phyloP scores from a whole-genome alignment of 2,888 invertebrate species.

The Noctuana brunneofusca region DNA sequence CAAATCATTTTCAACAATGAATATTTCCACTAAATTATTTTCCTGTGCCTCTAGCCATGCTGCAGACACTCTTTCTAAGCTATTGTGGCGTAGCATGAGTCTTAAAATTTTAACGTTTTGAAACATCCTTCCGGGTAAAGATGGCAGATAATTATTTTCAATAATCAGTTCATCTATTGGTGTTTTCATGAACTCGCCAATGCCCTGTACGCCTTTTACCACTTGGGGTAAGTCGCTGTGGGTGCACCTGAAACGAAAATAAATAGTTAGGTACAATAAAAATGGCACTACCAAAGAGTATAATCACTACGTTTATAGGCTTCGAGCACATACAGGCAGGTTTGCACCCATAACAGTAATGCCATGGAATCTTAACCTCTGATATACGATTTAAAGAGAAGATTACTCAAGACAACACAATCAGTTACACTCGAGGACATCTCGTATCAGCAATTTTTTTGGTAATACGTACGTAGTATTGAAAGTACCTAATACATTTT shows the following conservation, averaged over 20 bases:
- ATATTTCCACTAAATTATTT: slow-evolving; percentile 90
- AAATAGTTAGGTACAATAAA: no score
- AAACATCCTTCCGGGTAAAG: slow-evolving; percentile 92
- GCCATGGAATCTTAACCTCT: no score
- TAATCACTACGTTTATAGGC: neutral
- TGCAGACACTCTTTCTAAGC: slow-evolving; percentile 90
- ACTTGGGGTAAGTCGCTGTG: slow-evolving; percentile 93
- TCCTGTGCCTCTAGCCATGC: slow-evolving; percentile 92
- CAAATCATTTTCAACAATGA: slow-evolving; percentile 91
- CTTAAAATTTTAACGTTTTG: slow-evolving; percentile 89
- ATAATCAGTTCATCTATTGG: slow-evolving; percentile 93
- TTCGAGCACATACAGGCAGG: no score
- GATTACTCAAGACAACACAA: no score
- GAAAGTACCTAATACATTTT: no score
- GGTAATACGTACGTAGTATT: no score
- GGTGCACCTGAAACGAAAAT: slow-evolving; percentile 88
- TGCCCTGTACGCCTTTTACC: slow-evolving; percentile 87
- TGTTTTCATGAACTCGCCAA: slow-evolving; percentile 85
- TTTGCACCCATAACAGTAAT: no score
- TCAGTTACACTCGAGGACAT: no score
- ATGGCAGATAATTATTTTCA: slow-evolving; percentile 93
- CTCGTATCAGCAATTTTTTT: no score
- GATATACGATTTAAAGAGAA: no score
- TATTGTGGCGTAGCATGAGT: slow-evolving; percentile 92
- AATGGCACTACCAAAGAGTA: no score